Conservation (phyloP, 2,797 vertebrate species). For the Eospalax fontanierii region DNA sequence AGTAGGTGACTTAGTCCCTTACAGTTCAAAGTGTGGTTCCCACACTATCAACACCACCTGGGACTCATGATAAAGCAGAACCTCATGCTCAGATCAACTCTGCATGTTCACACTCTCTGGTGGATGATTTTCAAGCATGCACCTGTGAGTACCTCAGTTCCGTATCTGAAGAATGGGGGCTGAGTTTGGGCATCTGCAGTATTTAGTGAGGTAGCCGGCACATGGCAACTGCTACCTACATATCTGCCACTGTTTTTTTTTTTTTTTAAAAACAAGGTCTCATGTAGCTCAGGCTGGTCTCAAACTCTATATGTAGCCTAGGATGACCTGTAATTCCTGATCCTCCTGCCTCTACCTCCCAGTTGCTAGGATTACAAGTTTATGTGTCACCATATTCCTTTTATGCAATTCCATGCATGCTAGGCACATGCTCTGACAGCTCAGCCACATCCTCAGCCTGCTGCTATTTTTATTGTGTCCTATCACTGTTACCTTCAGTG, state of each 20-base stretch:
- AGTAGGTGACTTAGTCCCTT: not conserved
- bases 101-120: not conserved
- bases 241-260: not conserved
- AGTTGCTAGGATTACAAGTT: not conserved
- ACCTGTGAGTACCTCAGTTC: not conserved
- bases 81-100: not conserved
- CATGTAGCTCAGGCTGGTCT: not conserved
- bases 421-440: not conserved
- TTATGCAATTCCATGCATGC: not conserved
- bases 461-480: not conserved
- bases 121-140: not conserved
- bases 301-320: not conserved
- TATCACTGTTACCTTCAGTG: not conserved
- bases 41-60: not conserved
- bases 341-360: not conserved
- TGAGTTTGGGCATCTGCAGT: not conserved
- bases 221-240: rapidly evolving
- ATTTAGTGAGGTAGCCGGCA: not conserved
- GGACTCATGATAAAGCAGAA: not conserved
- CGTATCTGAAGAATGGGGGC: not conserved
- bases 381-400: not conserved
- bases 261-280: not conserved
- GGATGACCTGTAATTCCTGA: not conserved
- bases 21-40: not conserved
- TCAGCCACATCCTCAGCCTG: not conserved